phyloP scores from a whole-genome alignment of 1,140 invertebrate species.

The Kradibia gibbosae region DNA sequence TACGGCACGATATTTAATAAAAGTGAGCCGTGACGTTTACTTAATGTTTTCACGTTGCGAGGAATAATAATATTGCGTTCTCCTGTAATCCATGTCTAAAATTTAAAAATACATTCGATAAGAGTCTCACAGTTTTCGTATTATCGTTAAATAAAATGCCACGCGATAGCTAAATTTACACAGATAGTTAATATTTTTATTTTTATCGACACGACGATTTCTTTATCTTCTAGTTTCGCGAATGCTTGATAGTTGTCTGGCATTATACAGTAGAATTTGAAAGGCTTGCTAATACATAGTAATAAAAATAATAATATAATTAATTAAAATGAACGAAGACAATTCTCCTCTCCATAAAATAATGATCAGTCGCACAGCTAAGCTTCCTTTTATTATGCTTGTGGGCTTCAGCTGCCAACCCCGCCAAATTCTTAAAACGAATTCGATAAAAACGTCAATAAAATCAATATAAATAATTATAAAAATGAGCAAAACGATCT shows the following conservation, averaged over 20 bases:
- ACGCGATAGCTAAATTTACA: not conserved
- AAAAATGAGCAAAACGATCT: conserved; percentile 22
- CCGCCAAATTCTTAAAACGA: conserved; percentile 44
- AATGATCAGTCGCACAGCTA: not conserved
- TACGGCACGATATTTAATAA: no score
- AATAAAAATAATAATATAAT: conserved; percentile 10
- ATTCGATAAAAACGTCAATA: conserved; percentile 40
- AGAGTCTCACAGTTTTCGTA: not conserved
- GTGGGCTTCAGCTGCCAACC: not conserved
- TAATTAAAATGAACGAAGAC: conserved; percentile 30
- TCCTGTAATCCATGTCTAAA: conserved; percentile 7
- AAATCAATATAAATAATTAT: conserved; percentile 30
- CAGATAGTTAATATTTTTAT: not conserved
- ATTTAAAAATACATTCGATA: conserved; percentile 28
- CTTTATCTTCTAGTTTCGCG: not conserved
- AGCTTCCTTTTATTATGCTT: not conserved
- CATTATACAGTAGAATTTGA: not conserved
- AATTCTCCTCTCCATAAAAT: not conserved
- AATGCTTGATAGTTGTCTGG: not conserved
- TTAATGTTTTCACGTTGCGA: conserved; percentile 20
- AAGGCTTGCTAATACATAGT: not conserved
- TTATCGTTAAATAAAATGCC: not conserved
- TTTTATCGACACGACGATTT: not conserved
- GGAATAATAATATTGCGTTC: not conserved
- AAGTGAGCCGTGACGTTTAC: no score